Conservation (phyloP, 2,797 vertebrate species). For the Thalassophryne amazonica region DNA sequence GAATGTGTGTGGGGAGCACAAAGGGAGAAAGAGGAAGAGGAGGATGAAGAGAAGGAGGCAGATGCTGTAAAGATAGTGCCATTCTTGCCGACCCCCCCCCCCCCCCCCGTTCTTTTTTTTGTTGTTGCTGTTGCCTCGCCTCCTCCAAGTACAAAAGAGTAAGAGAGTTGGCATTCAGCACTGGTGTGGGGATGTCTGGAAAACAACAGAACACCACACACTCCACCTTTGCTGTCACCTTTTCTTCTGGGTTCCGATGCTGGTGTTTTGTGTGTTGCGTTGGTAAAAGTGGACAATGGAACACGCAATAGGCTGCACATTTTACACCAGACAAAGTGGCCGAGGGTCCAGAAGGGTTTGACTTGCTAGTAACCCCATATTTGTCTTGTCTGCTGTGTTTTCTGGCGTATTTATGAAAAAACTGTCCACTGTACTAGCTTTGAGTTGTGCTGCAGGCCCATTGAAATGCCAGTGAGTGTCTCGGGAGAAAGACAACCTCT, state of each 20-base stretch:
- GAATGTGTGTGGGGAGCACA: constrained; percentile 49
- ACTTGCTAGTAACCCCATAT: constrained; percentile 2
- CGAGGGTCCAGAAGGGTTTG: constrained; percentile 18
- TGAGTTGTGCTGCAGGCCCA: constrained; percentile 34
- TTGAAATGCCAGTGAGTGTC: constrained; percentile 71
- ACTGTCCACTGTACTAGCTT: neutral
- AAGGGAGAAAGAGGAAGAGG: constrained; percentile 44
- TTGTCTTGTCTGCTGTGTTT: constrained; percentile 7
- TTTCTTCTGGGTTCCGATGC: constrained; percentile 24
- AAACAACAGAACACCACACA: constrained; percentile 57
- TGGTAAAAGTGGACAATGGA: constrained; percentile 16
- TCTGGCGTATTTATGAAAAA: constrained; percentile 4
- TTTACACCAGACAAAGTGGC: constrained; percentile 50
- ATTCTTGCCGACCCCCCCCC: constrained; percentile 71
- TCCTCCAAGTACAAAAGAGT: constrained; percentile 71
- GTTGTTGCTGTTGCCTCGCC: constrained; percentile 59
- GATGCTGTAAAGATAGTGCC: constrained; percentile 63
- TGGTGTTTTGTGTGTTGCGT: constrained; percentile 7
- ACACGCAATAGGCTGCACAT: constrained; percentile 38
- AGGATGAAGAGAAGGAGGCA: constrained; percentile 57
- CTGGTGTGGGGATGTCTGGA: constrained; percentile 59
- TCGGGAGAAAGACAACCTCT: constrained; percentile 61
- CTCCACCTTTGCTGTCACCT: constrained; percentile 54
- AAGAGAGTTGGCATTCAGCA: constrained; percentile 72
- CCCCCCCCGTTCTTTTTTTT: constrained; percentile 71